These are phyloP conservation scores for Salvator merianae DNA, from an alignment of 2,113 vertebrate species.

Conservation along the genomic window DNA sequence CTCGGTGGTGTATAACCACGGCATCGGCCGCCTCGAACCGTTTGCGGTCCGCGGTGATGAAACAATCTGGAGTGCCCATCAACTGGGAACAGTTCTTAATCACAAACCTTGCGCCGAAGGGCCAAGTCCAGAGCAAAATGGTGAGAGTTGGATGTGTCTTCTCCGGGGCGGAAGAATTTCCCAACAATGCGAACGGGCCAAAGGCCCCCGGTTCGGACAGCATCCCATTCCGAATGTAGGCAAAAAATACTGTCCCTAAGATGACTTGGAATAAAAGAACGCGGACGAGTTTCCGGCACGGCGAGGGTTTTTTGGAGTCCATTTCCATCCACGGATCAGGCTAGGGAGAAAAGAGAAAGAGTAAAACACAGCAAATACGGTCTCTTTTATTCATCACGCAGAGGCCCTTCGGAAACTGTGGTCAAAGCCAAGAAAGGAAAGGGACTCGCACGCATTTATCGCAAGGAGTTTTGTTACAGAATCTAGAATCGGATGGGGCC, in stretches of 20 bases:
- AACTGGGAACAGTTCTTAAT: slow-evolving; percentile 19
- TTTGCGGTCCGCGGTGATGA: neutral
- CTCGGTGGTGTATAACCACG: slow-evolving; percentile 53
- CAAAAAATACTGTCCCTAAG: neutral
- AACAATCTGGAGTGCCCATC: neutral
- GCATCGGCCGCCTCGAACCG: neutral
- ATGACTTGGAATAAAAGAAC: neutral
- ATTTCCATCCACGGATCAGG: neutral
- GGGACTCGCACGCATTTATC: too few relatives aligned
- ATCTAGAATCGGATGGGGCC: too few relatives aligned
- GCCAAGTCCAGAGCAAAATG: slow-evolving; percentile 62
- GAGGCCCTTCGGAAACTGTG: too few relatives aligned
- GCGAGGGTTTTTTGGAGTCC: rapidly evolving
- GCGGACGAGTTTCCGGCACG: neutral
- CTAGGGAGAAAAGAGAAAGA: neutral
- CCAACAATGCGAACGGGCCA: too few relatives aligned
- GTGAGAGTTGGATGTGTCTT: rapidly evolving
- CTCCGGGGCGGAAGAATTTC: rapidly evolving
- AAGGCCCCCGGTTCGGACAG: too few relatives aligned
- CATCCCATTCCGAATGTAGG: neutral
- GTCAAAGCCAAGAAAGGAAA: too few relatives aligned
- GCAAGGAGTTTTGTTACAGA: too few relatives aligned
- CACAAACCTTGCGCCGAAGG: rapidly evolving
- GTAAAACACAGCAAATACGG: too few relatives aligned
- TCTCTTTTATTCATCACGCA: too few relatives aligned